These are phyloP conservation scores for Orthonevra nobilis DNA, from an alignment of 2,888 invertebrate genomes.

Conservation along the genomic window DNA sequence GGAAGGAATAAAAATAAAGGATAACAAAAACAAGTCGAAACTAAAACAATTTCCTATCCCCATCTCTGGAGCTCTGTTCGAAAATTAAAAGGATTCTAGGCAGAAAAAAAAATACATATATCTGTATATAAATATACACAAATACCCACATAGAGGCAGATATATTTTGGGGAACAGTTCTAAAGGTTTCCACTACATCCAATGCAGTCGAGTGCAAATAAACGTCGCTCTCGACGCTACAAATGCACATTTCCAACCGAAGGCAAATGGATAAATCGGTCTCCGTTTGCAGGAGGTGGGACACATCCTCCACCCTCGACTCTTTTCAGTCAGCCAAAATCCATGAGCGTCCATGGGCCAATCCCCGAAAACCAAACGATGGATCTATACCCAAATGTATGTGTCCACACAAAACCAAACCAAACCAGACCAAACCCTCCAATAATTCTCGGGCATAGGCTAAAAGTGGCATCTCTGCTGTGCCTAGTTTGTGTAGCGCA, in stretches of 20 bases:
- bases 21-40: too few species aligned
- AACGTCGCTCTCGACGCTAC: slow-evolving; percentile 42
- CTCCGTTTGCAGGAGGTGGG: slow-evolving; percentile 29
- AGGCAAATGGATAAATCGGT: slow-evolving; percentile 56
- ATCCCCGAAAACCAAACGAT: slow-evolving; percentile 64
- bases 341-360: too few species aligned
- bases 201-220: slow-evolving; percentile 58
- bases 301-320: slow-evolving; percentile 10
- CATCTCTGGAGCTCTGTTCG: slow-evolving; percentile 25
- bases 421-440: slow-evolving; percentile 60
- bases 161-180: too few species aligned
- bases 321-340: not conserved
- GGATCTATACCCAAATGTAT: slow-evolving; percentile 56
- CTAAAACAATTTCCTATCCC: slow-evolving; percentile 48
- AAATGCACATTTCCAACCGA: slow-evolving; percentile 54
- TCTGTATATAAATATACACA: slow-evolving; percentile 1
- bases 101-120: slow-evolving; percentile 3
- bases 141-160: slow-evolving; percentile 28
- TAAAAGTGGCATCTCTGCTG: slow-evolving; percentile 46
- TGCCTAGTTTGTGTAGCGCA: slow-evolving; percentile 4
- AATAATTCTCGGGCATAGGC: slow-evolving; percentile 62
- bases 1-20: not conserved
- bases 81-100: slow-evolving; percentile 62
- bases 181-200: slow-evolving; percentile 57
- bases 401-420: slow-evolving; percentile 60